Base-by-base conservation (phyloP, 2,888 invertebrate species). In the Nemurella pictetii region DNA sequence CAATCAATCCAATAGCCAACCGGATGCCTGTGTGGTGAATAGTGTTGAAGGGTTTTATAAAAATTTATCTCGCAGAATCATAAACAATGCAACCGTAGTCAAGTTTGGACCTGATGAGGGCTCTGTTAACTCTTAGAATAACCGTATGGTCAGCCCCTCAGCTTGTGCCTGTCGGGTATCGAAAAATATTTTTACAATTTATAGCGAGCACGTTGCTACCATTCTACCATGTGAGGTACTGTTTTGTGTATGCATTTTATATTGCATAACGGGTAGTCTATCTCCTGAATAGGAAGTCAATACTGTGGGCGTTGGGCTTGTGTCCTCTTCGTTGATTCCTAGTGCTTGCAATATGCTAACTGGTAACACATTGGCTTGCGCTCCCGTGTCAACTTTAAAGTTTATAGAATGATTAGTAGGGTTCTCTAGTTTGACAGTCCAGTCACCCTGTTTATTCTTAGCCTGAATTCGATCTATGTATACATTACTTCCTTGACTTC, bases 181-280 rank as follows among this genome's bases (percentile, higher is more conserved):
- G n/a, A n/a, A n/a, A n/a, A n/a, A n/a, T 12, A n/a, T 84, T 84
- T 29, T n/a, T 5, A 5, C 15, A 74, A n/a, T 74, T 74, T 74
- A n/a, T n/a, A n/a, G 5, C 25, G 9, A 74, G 25, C 5, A n/a
- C 12, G 5, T 9, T n/a, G 9, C 9, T 74, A 28, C 80, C 80
- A 36, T 28, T 27, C n/a, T 36, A 32, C 84, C 84, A 84, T 32
- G 80, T 84, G n/a, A n/a, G n/a, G n/a, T n/a, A n/a, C n/a, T n/a
- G n/a, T n/a, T n/a, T n/a, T n/a, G n/a, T n/a, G n/a, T n/a, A n/a
- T n/a, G n/a, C n/a, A n/a, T n/a, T n/a, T n/a, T n/a, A n/a, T n/a
- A n/a, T n/a, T n/a, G n/a, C n/a, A n/a, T 30, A 80, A 36, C n/a
- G 32, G 12, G 25, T 12, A 30, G 35, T 84, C 84, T n/a, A 84